Conservation (phyloP, 2,888 invertebrate species). For the Heliconius sara region DNA sequence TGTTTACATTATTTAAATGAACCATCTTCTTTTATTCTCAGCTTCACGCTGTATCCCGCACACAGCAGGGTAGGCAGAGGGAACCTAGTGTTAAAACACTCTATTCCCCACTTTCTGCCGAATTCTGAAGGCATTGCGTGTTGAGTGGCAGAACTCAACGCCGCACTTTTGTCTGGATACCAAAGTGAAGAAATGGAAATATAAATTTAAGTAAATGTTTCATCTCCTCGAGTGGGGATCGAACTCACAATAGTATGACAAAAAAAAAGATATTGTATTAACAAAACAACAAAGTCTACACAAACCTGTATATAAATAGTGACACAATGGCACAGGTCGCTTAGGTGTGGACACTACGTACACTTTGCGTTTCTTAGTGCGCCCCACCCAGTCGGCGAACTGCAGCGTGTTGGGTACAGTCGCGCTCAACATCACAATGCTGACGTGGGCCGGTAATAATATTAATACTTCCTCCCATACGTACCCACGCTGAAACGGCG, state of each 20-base stretch:
- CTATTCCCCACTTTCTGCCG: too few relatives aligned
- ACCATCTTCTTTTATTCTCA: background rate
- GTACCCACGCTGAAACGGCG: constrained; percentile 90
- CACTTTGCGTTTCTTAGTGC: constrained; percentile 92
- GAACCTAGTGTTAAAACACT: too few relatives aligned
- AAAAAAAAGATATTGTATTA: background rate
- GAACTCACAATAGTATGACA: background rate
- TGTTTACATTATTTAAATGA: background rate
- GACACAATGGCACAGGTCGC: constrained; percentile 97
- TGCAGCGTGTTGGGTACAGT: constrained; percentile 98
- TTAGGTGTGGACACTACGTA: constrained; percentile 97
- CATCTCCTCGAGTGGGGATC: too few relatives aligned
- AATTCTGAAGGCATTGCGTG: too few relatives aligned
- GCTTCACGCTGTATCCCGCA: too few relatives aligned
- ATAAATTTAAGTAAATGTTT: too few relatives aligned
- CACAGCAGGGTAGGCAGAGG: too few relatives aligned
- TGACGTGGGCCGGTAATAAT: constrained; percentile 96
- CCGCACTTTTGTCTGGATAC: too few relatives aligned
- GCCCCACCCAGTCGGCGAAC: constrained; percentile 97
- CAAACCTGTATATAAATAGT: constrained; percentile 92
- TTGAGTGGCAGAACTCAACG: too few relatives aligned
- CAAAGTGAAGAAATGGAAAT: too few relatives aligned
- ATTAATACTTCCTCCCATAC: constrained; percentile 99
- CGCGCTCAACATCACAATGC: constrained; percentile 98
- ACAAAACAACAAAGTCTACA: background rate